Evolutionary conservation across 2,888 invertebrate genomes (phyloP), one percentile per base, ranked within the genome.

Genomic region (Campaea margaritaria): DNA sequence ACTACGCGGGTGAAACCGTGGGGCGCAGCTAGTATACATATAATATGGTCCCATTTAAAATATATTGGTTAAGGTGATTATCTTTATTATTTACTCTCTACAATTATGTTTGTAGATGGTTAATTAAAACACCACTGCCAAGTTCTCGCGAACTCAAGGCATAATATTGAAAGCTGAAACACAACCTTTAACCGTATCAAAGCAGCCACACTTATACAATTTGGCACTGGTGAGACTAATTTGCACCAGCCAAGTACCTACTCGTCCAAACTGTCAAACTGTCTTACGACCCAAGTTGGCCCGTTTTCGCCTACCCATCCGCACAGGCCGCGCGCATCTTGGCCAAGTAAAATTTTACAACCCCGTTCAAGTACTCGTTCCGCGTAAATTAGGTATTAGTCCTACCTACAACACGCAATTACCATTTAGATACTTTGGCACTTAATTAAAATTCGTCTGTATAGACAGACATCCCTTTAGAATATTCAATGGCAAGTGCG

Each of bases 381-480:
- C 28, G 28, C 39, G 48, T 61, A 57, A 48, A 46, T 50, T 52
- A 44, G 58, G 21, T 13, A 57, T 47, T 58, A 58, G 46, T 13
- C 39, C 16, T 42, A 34, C 50, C 50, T 50, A 49, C 46, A 48
- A 58, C 46, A 54, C 54, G 45, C 49, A 54, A 50, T 45, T 50
- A 49, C 43, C 51, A 51, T 36, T 21, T 21, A 21, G 45, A 36
- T 41, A 60, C 54, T 55, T 60, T 51, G 39, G 45, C 50, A 60
- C 46, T 55, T 51, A 59, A 54, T 59, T 54, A 55, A 55, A 61
- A 55, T 56, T 61, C 51, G 47, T 41, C 44, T 38, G 59, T 43
- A 60, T 60, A 54, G 41, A 50, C 59, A 42, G 45, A 50, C 54
- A 50, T 59, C 50, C 45, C 28, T 49, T 58, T 50, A 39, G 49